phyloP scores from a whole-genome alignment of 2,113 vertebrate genomes.

The Lagopus leucura region DNA sequence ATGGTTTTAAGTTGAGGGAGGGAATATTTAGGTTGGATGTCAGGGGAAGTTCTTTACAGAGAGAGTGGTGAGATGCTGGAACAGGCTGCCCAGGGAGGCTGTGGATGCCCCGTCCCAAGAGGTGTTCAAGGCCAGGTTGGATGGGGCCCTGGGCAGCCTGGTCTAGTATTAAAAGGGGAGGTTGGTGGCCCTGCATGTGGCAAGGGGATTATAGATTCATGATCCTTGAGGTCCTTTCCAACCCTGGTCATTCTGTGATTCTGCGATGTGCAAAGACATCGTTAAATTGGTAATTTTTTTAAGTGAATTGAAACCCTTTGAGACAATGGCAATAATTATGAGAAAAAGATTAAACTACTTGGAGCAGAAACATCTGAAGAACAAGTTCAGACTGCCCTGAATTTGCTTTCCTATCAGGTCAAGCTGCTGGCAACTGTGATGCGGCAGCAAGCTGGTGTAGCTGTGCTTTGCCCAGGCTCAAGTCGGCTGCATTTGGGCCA shows the following conservation, averaged over 20 bases:
- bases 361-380: not conserved
- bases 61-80: too few relatives aligned
- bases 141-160: too few relatives aligned
- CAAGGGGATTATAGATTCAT: not conserved
- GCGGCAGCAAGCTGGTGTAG: accelerated
- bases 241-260: too few relatives aligned
- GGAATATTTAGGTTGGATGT: too few relatives aligned
- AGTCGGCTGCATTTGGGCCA: accelerated
- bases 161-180: too few relatives aligned
- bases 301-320: not conserved
- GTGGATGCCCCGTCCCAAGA: too few relatives aligned
- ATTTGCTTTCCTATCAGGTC: not conserved
- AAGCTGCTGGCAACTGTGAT: not conserved
- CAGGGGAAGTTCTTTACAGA: too few relatives aligned
- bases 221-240: too few relatives aligned
- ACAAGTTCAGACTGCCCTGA: not conserved
- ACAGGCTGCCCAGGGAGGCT: too few relatives aligned
- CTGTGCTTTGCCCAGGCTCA: accelerated
- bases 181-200: too few relatives aligned
- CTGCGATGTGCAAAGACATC: not conserved
- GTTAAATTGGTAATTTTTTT: not conserved
- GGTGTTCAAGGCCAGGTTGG: too few relatives aligned
- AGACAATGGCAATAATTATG: not conserved
- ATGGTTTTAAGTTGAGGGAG: too few relatives aligned
- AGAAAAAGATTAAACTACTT: not conserved